Conservation (phyloP, 92 coral and sea anemone genomes). For the Zoanthus gigantus region DNA sequence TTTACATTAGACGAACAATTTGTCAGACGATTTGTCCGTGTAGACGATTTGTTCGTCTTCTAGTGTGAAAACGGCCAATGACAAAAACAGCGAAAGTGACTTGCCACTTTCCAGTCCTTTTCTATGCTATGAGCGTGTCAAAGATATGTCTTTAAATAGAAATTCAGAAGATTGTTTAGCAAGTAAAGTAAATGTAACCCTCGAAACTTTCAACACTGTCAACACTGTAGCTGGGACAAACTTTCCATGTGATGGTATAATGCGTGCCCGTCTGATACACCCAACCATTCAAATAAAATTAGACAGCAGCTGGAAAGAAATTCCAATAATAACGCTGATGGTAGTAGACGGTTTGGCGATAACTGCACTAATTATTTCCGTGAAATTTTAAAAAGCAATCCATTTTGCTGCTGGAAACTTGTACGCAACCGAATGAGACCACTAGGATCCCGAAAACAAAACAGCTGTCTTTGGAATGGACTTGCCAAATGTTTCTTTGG, state of each 20-base stretch:
- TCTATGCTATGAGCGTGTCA: not conserved
- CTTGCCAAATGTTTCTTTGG: slow-evolving; percentile 34
- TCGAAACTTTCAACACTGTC: not conserved
- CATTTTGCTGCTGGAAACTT: slow-evolving; percentile 48
- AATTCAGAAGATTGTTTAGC: not conserved
- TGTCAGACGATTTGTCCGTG: no score
- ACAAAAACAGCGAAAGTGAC: not conserved
- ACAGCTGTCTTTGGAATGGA: slow-evolving; percentile 29
- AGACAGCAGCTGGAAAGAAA: slow-evolving; percentile 28
- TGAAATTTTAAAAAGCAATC: slow-evolving; percentile 10
- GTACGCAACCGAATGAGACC: slow-evolving; percentile 32
- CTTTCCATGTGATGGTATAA: slow-evolving; percentile 23
- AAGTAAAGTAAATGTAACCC: not conserved
- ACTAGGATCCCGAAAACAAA: slow-evolving; percentile 13
- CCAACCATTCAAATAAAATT: not conserved
- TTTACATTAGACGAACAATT: no score
- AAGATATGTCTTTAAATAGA: not conserved
- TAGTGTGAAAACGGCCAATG: no score
- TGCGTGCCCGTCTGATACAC: slow-evolving; percentile 7
- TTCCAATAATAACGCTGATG: slow-evolving; percentile 3
- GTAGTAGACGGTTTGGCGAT: slow-evolving; percentile 23
- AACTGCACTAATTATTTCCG: slow-evolving; percentile 19
- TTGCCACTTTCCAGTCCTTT: not conserved
- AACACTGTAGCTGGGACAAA: slow-evolving; percentile 6
- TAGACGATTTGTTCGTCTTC: no score